Evolutionary conservation across 2,113 vertebrate genomes (phyloP).

Genomic region (Dicerorhinus sumatrensis): DNA sequence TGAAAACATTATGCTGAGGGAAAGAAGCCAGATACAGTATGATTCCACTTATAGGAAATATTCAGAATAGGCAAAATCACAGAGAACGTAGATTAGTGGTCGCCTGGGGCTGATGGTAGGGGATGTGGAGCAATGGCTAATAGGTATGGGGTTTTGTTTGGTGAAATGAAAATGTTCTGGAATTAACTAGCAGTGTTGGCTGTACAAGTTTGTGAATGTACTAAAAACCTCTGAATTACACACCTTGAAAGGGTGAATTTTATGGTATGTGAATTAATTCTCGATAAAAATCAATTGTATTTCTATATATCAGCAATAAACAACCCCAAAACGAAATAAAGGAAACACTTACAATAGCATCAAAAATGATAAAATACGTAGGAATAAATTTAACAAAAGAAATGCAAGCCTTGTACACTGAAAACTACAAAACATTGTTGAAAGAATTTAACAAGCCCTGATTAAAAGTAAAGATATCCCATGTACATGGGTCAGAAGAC

Average conservation of each 20-base stretch:
- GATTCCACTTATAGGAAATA: not conserved
- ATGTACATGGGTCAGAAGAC: not conserved
- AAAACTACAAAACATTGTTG: not conserved
- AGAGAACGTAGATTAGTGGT: not conserved
- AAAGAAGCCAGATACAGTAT: not conserved
- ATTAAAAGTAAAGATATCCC: not conserved
- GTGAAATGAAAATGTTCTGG: not conserved
- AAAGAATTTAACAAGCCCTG: not conserved
- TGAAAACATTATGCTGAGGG: not conserved
- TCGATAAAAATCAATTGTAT: not conserved
- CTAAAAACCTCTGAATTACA: not conserved
- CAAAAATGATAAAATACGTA: not conserved
- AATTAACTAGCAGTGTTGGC: not conserved
- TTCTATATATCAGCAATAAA: not conserved
- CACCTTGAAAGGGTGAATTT: not conserved
- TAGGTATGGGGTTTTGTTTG: not conserved
- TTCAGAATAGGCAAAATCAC: not conserved
- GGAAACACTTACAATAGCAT: not conserved
- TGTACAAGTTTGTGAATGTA: not conserved
- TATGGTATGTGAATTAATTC: not conserved
- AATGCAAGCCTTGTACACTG: not conserved
- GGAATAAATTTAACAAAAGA: slow-evolving; percentile 15
- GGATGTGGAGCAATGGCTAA: not conserved
- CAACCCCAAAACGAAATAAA: not conserved
- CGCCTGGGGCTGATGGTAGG: not conserved